Conservation (phyloP, 2,888 invertebrate species). For the Epirrita christyi region DNA sequence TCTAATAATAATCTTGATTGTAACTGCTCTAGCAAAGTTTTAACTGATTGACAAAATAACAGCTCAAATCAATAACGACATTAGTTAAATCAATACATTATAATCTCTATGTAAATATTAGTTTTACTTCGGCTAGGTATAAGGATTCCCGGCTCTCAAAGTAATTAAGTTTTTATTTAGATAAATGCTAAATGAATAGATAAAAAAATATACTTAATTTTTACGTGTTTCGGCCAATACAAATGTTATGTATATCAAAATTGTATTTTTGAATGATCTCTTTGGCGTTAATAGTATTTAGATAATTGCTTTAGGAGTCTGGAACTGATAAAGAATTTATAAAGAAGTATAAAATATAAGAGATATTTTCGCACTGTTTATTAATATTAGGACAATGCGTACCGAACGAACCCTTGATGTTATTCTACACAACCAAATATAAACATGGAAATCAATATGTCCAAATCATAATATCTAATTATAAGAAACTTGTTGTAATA, state of each 20-base stretch:
- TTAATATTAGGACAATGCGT: slow-evolving; percentile 51
- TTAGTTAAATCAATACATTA: slow-evolving; percentile 77
- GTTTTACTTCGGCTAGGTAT: slow-evolving; percentile 68
- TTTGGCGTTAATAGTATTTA: slow-evolving; percentile 76
- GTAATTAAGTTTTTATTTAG: slow-evolving; percentile 79
- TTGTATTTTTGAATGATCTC: slow-evolving; percentile 84
- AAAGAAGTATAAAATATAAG: slow-evolving; percentile 74
- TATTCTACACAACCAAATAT: slow-evolving; percentile 17
- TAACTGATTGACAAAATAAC: slow-evolving; percentile 58
- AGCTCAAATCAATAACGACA: slow-evolving; percentile 82
- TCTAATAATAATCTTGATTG: slow-evolving; percentile 26
- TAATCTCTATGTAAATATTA: slow-evolving; percentile 84
- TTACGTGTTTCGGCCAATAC: slow-evolving; percentile 80
- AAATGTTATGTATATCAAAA: slow-evolving; percentile 80
- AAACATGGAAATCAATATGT: slow-evolving; percentile 14
- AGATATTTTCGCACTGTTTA: slow-evolving; percentile 84
- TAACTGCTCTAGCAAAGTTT: slow-evolving; percentile 47
- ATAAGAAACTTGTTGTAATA: slow-evolving; percentile 33
- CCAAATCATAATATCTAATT: slow-evolving; percentile 27
- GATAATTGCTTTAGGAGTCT: slow-evolving; percentile 83
- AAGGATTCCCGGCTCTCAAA: slow-evolving; percentile 84
- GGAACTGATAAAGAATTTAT: slow-evolving; percentile 82
- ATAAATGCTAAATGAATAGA: slow-evolving; percentile 65
- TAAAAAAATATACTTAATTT: slow-evolving; percentile 68
- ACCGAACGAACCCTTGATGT: slow-evolving; percentile 29